These are phyloP conservation scores for Pseudomyrmex sp. DNA, from an alignment of 1,140 invertebrate genomes.

Conservation along the genomic window DNA sequence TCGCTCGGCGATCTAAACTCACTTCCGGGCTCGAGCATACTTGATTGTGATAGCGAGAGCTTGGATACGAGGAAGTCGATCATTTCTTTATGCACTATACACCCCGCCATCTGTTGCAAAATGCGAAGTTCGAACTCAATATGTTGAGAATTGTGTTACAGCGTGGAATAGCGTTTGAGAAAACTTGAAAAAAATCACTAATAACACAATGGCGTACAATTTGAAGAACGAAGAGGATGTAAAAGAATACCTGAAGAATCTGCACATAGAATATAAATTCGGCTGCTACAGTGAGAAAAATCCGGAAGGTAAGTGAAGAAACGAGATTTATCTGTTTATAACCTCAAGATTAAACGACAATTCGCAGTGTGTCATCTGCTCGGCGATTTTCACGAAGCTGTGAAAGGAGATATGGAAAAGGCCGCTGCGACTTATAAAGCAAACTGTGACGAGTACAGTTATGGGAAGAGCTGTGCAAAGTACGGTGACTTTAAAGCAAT, in stretches of 20 bases:
- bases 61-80: too few relatives aligned
- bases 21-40: too few relatives aligned
- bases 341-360: conserved; percentile 47
- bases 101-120: too few relatives aligned
- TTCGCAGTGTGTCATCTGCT: conserved; percentile 94
- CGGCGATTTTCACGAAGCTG: conserved; percentile 94
- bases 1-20: too few relatives aligned
- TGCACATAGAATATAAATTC: conserved; percentile 96
- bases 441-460: conserved; percentile 94
- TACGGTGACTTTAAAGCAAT: conserved; percentile 90
- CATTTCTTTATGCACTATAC: too few relatives aligned
- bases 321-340: conserved; percentile 44
- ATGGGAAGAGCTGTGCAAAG: conserved; percentile 93
- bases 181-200: background rate
- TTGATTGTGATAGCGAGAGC: too few relatives aligned
- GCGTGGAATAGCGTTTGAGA: too few relatives aligned
- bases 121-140: too few relatives aligned
- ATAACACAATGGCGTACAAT: conserved; percentile 87
- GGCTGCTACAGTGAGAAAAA: conserved; percentile 94
- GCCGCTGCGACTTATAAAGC: conserved; percentile 92
- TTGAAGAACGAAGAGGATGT: conserved; percentile 94
- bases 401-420: conserved; percentile 92
- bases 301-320: conserved; percentile 88
- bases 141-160: too few relatives aligned
- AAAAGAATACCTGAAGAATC: conserved; percentile 94